Conservation (phyloP, 1,140 invertebrate species). For the Acromyrmex heyeri region DNA sequence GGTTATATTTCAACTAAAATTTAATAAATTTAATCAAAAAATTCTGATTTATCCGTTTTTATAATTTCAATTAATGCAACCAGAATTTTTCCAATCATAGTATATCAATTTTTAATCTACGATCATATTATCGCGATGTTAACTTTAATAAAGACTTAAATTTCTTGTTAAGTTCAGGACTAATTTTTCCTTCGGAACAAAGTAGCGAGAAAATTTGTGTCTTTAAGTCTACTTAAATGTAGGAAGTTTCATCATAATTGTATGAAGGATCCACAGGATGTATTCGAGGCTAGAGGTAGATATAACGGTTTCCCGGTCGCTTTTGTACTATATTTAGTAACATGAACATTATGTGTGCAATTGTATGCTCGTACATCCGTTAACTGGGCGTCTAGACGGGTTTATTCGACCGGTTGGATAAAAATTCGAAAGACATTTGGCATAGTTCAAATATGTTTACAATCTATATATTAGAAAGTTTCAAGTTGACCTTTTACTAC, state of each 20-base stretch:
- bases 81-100: too few relatives aligned
- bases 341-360: conserved; percentile 28
- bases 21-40: background rate
- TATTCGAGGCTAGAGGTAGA: conserved; percentile 34
- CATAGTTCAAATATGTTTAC: background rate
- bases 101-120: background rate
- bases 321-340: conserved; percentile 57
- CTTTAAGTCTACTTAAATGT: background rate
- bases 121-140: conserved; percentile 1
- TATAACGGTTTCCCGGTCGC: conserved; percentile 60
- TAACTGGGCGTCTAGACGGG: conserved; percentile 7
- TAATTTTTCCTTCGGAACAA: conserved; percentile 8
- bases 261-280: conserved; percentile 33
- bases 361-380: conserved; percentile 40
- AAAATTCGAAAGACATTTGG: conserved; percentile 47
- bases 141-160: conserved; percentile 22
- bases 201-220: conserved; percentile 12
- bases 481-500: background rate
- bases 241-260: conserved; percentile 47
- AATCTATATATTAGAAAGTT: conserved; percentile 28
- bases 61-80: too few relatives aligned
- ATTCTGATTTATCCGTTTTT: background rate
- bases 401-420: conserved; percentile 44
- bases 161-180: background rate
- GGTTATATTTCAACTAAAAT: too few relatives aligned